Conservation (phyloP, 2,797 vertebrate species). For the Falco novaeseelandiae region DNA sequence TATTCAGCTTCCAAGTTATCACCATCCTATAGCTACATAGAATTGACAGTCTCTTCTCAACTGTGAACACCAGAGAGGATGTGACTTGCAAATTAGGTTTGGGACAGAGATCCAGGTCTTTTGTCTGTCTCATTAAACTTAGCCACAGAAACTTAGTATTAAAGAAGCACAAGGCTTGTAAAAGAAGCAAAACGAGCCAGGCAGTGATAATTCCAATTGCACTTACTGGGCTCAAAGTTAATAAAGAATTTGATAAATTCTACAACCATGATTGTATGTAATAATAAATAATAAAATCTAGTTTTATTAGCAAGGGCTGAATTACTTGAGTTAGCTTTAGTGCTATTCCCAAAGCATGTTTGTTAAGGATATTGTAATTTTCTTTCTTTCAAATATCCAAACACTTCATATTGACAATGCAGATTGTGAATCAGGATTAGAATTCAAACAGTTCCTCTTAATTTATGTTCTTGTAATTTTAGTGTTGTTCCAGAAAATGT, state of each 20-base stretch:
- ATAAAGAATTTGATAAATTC: constrained; percentile 29
- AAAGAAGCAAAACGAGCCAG: background rate
- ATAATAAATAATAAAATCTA: background rate
- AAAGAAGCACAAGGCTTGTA: background rate
- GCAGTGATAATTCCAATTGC: background rate
- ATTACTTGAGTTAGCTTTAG: background rate
- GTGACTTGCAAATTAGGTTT: background rate
- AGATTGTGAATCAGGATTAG: background rate
- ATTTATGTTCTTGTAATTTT: background rate
- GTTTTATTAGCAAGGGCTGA: constrained; percentile 15
- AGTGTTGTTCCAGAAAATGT: background rate
- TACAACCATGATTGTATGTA: background rate
- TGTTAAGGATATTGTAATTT: background rate
- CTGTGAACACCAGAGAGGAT: background rate
- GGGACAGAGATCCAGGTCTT: background rate
- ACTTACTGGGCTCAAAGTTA: background rate
- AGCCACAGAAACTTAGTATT: background rate
- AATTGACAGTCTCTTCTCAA: background rate
- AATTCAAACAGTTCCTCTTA: background rate
- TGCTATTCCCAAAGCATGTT: background rate
- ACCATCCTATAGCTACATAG: background rate
- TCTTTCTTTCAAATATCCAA: background rate
- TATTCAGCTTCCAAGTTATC: background rate
- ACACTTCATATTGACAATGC: background rate
- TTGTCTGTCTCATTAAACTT: background rate